Evolutionary conservation across 1,140 invertebrate genomes (phyloP).

Genomic region (Dermatophagoides farinae): DNA sequence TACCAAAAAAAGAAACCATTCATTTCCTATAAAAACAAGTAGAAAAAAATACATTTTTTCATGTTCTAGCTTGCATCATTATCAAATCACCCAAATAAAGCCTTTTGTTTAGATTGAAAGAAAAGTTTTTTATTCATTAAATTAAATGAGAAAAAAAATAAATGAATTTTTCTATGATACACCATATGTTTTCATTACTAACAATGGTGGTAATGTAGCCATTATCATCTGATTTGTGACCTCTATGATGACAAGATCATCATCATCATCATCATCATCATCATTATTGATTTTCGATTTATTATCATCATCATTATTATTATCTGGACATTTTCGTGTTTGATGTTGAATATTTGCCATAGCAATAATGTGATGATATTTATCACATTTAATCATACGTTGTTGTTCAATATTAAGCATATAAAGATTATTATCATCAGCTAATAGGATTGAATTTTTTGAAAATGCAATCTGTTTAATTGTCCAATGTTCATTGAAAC

Average conservation of each 20-base stretch:
- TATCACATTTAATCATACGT: slow-evolving; percentile 3
- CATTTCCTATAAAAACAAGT: neutral
- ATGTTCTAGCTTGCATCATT: no score
- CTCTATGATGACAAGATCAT: neutral
- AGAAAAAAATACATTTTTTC: no score
- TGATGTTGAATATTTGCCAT: neutral
- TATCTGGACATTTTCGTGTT: neutral
- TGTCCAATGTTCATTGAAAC: slow-evolving; percentile 1
- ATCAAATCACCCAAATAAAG: no score
- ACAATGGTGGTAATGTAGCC: neutral
- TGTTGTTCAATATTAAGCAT: neutral
- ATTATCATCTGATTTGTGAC: slow-evolving; percentile 9
- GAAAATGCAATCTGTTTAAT: slow-evolving; percentile 7
- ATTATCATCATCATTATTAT: no score
- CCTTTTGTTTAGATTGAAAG: no score
- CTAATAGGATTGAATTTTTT: neutral
- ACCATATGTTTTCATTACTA: slow-evolving; percentile 6
- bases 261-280: no score
- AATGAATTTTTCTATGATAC: neutral
- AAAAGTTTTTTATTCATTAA: neutral
- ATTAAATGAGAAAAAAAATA: neutral
- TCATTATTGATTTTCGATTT: no score
- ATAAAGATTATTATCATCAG: neutral
- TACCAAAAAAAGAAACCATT: neutral
- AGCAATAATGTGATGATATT: slow-evolving; percentile 5